phyloP scores from a whole-genome alignment of 1,140 invertebrate species.

The Orius laevigatus region DNA sequence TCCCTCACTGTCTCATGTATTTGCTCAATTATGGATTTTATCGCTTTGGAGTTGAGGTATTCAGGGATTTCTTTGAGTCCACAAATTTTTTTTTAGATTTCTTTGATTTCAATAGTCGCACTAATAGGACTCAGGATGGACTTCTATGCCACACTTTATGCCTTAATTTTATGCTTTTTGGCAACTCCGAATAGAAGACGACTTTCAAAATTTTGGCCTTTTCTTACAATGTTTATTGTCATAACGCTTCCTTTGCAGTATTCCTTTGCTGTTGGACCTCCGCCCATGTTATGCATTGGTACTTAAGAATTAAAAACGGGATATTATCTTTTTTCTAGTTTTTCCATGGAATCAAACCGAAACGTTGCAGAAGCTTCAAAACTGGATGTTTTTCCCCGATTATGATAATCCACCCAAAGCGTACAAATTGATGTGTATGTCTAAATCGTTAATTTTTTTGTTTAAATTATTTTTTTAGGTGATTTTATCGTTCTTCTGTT shows the following conservation, averaged over 20 bases:
- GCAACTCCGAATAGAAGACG: constrained; percentile 49
- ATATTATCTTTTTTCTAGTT: too few species aligned
- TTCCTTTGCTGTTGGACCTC: constrained; percentile 68
- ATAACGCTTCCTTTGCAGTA: constrained; percentile 78
- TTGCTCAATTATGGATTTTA: constrained; percentile 84
- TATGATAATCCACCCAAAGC: constrained; percentile 53
- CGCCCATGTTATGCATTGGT: constrained; percentile 58
- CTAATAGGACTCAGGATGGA: constrained; percentile 83
- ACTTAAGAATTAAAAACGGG: constrained; percentile 22
- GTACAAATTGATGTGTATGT: constrained; percentile 65
- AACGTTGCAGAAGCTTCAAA: constrained; percentile 47
- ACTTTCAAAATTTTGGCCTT: constrained; percentile 63
- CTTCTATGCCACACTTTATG: constrained; percentile 73
- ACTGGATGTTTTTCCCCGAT: constrained; percentile 84
- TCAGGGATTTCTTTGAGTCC: too few species aligned
- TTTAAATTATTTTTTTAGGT: constrained; percentile 31
- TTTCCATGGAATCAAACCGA: constrained; percentile 45
- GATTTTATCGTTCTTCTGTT: constrained; percentile 85
- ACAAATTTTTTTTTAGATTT: constrained; percentile 40
- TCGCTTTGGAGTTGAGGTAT: constrained; percentile 84
- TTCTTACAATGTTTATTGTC: constrained; percentile 68
- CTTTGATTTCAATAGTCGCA: constrained; percentile 67
- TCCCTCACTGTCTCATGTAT: constrained; percentile 70
- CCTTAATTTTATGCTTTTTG: constrained; percentile 65
- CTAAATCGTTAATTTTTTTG: background rate